These are phyloP conservation scores for Xiphophorus maculatus DNA, from an alignment of 2,113 vertebrate genomes.

Conservation along the genomic window DNA sequence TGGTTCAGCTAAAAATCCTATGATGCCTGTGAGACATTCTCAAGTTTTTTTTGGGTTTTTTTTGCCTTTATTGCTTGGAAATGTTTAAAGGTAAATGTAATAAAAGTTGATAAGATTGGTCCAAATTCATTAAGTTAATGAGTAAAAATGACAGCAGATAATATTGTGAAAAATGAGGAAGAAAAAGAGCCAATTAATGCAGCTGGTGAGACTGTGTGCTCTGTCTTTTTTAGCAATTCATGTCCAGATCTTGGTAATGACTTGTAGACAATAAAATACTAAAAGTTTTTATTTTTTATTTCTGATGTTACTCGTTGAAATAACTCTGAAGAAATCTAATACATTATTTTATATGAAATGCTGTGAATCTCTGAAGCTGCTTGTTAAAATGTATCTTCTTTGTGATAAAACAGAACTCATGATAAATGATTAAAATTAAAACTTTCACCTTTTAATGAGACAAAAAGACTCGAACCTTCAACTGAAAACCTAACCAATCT, in stretches of 20 bases:
- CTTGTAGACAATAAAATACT: too few species aligned
- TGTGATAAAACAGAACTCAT: too few species aligned
- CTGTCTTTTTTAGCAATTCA: neutral
- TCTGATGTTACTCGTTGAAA: neutral
- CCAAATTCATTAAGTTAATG: neutral
- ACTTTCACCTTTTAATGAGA: too few species aligned
- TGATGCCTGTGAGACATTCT: neutral
- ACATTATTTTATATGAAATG: neutral
- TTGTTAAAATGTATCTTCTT: neutral
- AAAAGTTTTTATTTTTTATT: neutral
- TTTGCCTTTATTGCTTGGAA: neutral
- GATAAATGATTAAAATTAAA: too few species aligned
- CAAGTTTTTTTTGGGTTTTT: neutral
- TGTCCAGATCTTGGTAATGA: neutral
- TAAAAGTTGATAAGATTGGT: neutral
- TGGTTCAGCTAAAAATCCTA: neutral
- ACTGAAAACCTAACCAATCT: too few species aligned
- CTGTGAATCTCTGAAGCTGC: neutral
- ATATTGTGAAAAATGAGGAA: neutral
- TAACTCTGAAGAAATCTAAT: neutral
- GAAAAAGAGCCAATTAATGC: neutral
- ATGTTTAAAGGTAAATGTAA: neutral
- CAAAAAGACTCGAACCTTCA: too few species aligned
- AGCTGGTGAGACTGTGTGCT: neutral
- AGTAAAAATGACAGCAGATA: constrained; percentile 14